These are phyloP conservation scores for Drosophila ironensis DNA, from an alignment of 1,140 invertebrate species.

Conservation along the genomic window DNA sequence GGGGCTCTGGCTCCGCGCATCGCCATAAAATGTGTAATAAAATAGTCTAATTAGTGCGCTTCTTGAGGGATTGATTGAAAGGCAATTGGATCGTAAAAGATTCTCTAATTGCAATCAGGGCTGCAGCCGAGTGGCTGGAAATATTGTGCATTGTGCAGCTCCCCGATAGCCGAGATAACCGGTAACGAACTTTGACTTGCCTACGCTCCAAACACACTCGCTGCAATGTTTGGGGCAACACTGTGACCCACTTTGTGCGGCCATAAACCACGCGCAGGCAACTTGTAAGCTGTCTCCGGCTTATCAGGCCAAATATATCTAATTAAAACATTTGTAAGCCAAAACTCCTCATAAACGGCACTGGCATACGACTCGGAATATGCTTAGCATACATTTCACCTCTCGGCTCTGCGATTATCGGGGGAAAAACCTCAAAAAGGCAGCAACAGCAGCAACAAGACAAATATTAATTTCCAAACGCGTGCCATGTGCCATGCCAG, in stretches of 20 bases:
- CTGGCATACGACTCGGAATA: conserved; percentile 64
- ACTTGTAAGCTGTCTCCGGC: conserved; percentile 71
- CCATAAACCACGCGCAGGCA: conserved; percentile 64
- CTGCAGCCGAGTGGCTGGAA: neutral
- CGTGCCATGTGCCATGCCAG: conserved; percentile 52
- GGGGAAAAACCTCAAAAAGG: conserved; percentile 62
- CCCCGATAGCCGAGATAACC: too few species aligned
- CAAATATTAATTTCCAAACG: conserved; percentile 77
- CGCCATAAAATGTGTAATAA: conserved; percentile 54
- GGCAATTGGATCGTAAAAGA: conserved; percentile 49
- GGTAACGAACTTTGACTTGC: neutral
- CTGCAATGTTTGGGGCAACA: conserved; percentile 24
- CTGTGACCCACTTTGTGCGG: conserved; percentile 59
- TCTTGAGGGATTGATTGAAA: conserved; percentile 30
- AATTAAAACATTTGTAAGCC: conserved; percentile 79
- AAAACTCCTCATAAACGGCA: conserved; percentile 67
- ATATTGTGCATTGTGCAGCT: too few species aligned
- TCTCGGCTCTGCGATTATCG: conserved; percentile 42
- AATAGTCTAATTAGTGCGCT: conserved; percentile 57
- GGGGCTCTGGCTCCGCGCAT: neutral
- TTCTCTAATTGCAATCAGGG: conserved; percentile 34
- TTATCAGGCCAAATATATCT: conserved; percentile 76
- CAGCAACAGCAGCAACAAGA: conserved; percentile 34
- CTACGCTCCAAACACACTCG: neutral
- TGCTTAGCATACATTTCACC: conserved; percentile 69